phyloP scores from a whole-genome alignment of 2,888 invertebrate species.

The Octodonta nipae region DNA sequence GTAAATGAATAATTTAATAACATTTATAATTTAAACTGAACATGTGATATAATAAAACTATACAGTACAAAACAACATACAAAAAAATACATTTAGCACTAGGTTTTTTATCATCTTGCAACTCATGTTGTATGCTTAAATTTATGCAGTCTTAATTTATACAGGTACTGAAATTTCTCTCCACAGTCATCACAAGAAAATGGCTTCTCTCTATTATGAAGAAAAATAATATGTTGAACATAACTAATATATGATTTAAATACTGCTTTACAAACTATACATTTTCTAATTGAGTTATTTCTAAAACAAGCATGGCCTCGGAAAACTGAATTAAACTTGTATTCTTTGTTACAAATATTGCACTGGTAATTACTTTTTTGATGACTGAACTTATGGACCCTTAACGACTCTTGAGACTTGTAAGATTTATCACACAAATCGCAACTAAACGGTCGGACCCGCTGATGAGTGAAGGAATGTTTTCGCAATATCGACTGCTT shows the following conservation, averaged over 20 bases:
- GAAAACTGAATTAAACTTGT: too few species aligned
- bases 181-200: neutral
- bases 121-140: too few species aligned
- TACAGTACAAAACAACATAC: too few species aligned
- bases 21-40: too few species aligned
- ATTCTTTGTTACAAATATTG: too few species aligned
- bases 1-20: too few species aligned
- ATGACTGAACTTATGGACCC: constrained; percentile 10
- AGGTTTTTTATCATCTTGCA: too few species aligned
- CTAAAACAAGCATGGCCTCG: too few species aligned
- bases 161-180: neutral
- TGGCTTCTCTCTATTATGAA: neutral
- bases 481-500: constrained; percentile 16
- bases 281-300: too few species aligned
- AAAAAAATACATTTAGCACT: too few species aligned
- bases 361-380: too few species aligned
- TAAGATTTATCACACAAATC: constrained; percentile 14
- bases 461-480: constrained; percentile 15
- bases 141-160: neutral
- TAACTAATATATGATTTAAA: neutral
- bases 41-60: too few species aligned
- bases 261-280: neutral
- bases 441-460: constrained; percentile 11
- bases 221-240: neutral
- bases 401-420: constrained; percentile 14